These are phyloP conservation scores for Paedocypris micromegethes DNA, from an alignment of 2,797 vertebrate genomes.

Conservation along the genomic window DNA sequence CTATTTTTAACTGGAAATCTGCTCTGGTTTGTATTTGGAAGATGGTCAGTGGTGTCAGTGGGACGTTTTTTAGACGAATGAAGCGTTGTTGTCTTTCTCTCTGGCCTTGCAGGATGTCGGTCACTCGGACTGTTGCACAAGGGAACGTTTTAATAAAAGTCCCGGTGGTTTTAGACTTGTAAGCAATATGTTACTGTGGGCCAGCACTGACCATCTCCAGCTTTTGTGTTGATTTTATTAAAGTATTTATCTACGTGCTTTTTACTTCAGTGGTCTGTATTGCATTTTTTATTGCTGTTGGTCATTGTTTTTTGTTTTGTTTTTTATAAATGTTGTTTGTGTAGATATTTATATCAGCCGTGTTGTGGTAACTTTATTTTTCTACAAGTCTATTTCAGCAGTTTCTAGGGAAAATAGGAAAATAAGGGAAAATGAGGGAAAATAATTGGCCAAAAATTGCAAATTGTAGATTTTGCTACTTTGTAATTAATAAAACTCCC, in stretches of 20 bases:
- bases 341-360: constrained; percentile 43
- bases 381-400: no score
- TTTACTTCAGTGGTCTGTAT: constrained; percentile 61
- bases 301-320: constrained; percentile 50
- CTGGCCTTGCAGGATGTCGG: neutral
- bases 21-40: constrained; percentile 5
- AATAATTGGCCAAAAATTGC: no score
- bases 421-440: no score
- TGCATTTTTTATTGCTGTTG: constrained; percentile 59
- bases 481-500: no score
- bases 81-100: constrained; percentile 5
- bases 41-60: neutral
- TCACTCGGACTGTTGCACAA: neutral
- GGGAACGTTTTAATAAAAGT: constrained; percentile 9
- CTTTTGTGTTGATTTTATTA: constrained; percentile 59
- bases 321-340: constrained; percentile 66
- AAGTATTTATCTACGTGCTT: constrained; percentile 64
- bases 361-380: constrained; percentile 7
- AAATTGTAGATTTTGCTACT: no score
- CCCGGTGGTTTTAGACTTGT: constrained; percentile 20
- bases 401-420: no score
- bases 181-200: constrained; percentile 58
- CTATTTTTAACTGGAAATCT: constrained; percentile 16
- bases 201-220: constrained; percentile 47
- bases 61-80: constrained; percentile 14